These are phyloP conservation scores for Silurus aristotelis DNA, from an alignment of 2,797 vertebrate species.

Conservation along the genomic window DNA sequence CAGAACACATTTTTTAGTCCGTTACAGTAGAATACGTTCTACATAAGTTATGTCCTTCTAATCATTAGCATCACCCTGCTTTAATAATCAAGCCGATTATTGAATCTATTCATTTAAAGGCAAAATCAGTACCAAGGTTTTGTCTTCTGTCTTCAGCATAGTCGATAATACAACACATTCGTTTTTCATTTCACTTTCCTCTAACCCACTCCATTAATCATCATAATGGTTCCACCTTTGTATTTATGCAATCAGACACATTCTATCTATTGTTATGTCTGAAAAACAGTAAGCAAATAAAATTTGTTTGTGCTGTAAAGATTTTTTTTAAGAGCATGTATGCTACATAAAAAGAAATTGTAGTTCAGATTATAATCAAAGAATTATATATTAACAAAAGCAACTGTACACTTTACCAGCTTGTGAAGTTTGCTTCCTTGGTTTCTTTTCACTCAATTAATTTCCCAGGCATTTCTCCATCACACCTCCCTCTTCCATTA, in stretches of 20 bases:
- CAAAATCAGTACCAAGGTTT: neutral
- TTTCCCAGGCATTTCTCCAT: neutral
- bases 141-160: neutral
- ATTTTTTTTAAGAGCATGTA: neutral
- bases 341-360: neutral
- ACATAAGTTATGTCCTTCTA: neutral
- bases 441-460: neutral
- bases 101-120: neutral
- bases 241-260: conserved; percentile 20
- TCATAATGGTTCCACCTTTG: conserved; percentile 26
- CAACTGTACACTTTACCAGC: neutral
- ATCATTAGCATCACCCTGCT: neutral
- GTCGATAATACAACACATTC: neutral
- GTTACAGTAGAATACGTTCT: neutral
- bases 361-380: neutral
- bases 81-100: neutral
- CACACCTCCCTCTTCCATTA: neutral
- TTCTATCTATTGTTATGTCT: conserved; percentile 26
- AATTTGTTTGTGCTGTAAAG: neutral
- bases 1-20: neutral
- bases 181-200: conserved; percentile 37
- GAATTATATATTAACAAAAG: neutral
- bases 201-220: conserved; percentile 55
- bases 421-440: neutral
- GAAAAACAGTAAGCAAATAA: neutral